Evolutionary conservation across 2,113 vertebrate species (phyloP).

Genomic region (Eidolon helvum): DNA sequence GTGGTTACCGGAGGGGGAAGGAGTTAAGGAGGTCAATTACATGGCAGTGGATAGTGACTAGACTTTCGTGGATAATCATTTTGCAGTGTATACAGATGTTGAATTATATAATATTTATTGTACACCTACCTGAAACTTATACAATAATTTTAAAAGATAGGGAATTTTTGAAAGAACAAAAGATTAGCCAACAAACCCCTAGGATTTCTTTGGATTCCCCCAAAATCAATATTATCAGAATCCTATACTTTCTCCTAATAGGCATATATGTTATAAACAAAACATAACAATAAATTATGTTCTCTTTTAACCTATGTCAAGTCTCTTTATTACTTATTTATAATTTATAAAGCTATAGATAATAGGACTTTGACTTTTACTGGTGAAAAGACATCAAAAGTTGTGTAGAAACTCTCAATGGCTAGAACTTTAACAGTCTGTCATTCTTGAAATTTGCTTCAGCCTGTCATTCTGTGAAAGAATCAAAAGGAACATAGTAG

Average conservation of each 20-base stretch:
- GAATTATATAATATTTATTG: neutral
- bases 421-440: neutral
- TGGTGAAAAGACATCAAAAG: constrained; percentile 18
- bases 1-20: neutral
- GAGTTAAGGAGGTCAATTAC: neutral
- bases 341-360: constrained; percentile 31
- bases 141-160: neutral
- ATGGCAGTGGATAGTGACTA: neutral
- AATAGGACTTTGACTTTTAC: constrained; percentile 23
- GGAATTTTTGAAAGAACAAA: constrained; percentile 42
- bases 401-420: neutral
- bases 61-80: neutral
- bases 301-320: constrained; percentile 12
- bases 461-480: neutral
- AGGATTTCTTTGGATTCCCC: constrained; percentile 42
- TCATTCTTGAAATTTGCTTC: neutral
- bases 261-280: neutral
- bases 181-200: constrained; percentile 56
- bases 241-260: constrained; percentile 25
- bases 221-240: constrained; percentile 53
- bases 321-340: constrained; percentile 33
- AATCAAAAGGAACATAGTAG: neutral
- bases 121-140: neutral
- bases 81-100: neutral
- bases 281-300: constrained; percentile 5